Percentiles rank a stretch among this genome's conserved stretches.
These are phyloP conservation scores for Pogoniulus pusillus DNA, from an alignment of 2,797 vertebrate genomes.

Conservation along the genomic window DNA sequence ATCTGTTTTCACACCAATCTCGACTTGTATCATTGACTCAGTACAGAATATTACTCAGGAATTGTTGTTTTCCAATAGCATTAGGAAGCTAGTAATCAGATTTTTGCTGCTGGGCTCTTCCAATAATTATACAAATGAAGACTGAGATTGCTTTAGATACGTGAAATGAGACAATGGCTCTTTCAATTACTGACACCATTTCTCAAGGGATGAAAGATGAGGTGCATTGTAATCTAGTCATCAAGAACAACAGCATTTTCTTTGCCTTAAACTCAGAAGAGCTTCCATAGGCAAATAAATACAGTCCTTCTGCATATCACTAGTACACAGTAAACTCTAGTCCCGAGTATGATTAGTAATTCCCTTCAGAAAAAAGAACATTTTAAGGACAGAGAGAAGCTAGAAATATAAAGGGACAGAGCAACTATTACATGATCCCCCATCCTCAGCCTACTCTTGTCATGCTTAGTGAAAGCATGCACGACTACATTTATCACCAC, in stretches of 20 bases:
- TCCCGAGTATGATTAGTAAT: background rate
- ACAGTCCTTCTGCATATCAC: background rate
- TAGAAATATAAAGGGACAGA: background rate
- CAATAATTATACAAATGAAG: constrained; percentile 63
- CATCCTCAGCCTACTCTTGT: background rate
- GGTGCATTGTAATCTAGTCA: background rate
- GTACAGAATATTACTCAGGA: constrained; percentile 21
- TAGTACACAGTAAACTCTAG: background rate
- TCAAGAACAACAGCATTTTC: background rate
- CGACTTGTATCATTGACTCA: constrained; percentile 19
- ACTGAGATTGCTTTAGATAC: constrained; percentile 67
- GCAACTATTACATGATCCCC: background rate
- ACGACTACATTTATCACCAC: background rate
- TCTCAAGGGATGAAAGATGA: constrained; percentile 25
- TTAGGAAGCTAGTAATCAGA: constrained; percentile 56
- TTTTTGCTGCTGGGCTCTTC: constrained; percentile 55
- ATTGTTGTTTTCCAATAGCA: constrained; percentile 31
- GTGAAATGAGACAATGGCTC: constrained; percentile 41
- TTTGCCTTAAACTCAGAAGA: background rate
- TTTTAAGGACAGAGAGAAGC: background rate
- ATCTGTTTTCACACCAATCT: constrained; percentile 20
- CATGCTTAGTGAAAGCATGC: background rate
- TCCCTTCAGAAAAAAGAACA: background rate
- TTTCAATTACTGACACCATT: constrained; percentile 64
- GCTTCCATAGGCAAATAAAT: background rate